Percentiles rank a stretch among this genome's conserved stretches.
phyloP scores from a whole-genome alignment of 2,797 vertebrate genomes.

The Arremon aurantiirostris region DNA sequence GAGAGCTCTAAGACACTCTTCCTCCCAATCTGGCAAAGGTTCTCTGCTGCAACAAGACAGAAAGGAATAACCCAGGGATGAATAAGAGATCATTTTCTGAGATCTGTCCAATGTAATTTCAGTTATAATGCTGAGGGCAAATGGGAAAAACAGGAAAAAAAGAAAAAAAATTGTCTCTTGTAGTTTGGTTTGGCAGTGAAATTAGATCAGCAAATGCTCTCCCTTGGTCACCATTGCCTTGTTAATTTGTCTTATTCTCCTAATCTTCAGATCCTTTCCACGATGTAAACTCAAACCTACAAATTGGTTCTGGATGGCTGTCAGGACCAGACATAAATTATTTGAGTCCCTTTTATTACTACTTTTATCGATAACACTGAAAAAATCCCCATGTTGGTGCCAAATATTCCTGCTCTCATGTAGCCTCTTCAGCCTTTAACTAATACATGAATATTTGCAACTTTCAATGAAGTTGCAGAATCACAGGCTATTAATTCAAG shows the following conservation, averaged over 20 bases:
- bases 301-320: background rate
- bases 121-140: background rate
- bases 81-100: background rate
- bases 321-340: background rate
- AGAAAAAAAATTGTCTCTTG: rapidly evolving
- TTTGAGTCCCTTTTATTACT: background rate
- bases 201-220: background rate
- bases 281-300: background rate
- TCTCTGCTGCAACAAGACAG: background rate
- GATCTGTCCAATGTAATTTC: background rate
- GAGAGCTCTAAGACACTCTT: background rate
- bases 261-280: background rate
- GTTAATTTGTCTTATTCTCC: background rate
- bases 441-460: background rate
- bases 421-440: background rate
- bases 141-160: background rate
- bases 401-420: background rate
- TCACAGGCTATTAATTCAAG: background rate
- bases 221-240: background rate
- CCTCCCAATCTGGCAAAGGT: background rate
- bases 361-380: background rate
- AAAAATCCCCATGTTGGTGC: rapidly evolving
- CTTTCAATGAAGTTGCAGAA: background rate
- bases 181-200: background rate
- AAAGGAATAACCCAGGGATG: background rate